Percentiles rank a stretch among this genome's conserved stretches.
These are phyloP conservation scores for Peromyscus leucopus DNA, from an alignment of 2,113 vertebrate genomes.

Conservation along the genomic window DNA sequence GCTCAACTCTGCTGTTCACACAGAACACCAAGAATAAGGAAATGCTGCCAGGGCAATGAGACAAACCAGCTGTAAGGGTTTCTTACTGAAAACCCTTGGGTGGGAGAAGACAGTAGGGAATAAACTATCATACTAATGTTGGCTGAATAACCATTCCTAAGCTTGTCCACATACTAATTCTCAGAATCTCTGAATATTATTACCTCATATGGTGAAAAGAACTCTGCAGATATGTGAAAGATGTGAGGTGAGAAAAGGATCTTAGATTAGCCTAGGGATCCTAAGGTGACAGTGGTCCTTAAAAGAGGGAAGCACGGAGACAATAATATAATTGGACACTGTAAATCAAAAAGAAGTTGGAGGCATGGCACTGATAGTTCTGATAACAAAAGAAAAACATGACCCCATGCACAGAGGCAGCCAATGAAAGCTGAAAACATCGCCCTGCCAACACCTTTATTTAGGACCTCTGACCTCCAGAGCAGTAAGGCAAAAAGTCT, in stretches of 20 bases:
- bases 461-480: background rate
- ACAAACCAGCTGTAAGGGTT: background rate
- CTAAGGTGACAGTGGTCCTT: background rate
- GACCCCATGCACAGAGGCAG: background rate
- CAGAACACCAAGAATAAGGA: conserved; percentile 16
- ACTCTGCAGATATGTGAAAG: background rate
- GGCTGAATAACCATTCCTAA: background rate
- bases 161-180: background rate
- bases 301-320: background rate
- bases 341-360: background rate
- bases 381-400: background rate
- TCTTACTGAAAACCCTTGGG: background rate
- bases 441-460: background rate
- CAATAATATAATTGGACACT: background rate
- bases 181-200: conserved; percentile 1
- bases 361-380: background rate
- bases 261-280: background rate
- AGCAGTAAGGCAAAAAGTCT: background rate
- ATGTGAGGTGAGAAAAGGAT: background rate
- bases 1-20: background rate
- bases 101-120: background rate
- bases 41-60: background rate
- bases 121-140: background rate
- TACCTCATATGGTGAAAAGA: background rate
- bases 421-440: background rate